These are phyloP conservation scores for Lycodopsis pacificus DNA, from an alignment of 2,797 vertebrate genomes.

Conservation along the genomic window DNA sequence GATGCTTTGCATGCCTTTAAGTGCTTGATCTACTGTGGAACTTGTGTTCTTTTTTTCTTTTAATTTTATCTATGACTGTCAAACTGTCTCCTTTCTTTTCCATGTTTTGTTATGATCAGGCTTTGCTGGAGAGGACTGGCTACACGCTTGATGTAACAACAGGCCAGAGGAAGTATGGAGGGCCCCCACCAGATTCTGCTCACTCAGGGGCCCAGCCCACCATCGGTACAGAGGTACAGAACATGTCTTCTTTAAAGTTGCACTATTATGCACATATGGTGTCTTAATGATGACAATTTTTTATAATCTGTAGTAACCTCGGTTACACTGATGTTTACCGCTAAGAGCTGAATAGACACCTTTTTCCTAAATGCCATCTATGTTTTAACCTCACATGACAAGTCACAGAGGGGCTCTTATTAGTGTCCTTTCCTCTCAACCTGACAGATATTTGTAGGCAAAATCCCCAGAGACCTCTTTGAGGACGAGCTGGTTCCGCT, in stretches of 20 bases:
- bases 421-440: constrained; percentile 28
- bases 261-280: constrained; percentile 6
- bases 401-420: constrained; percentile 17
- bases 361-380: not conserved
- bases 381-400: not conserved
- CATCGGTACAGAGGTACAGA: constrained; percentile 95
- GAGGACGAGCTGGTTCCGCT: constrained; percentile 98
- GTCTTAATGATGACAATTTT: constrained; percentile 70
- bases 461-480: constrained; percentile 98
- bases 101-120: constrained; percentile 58
- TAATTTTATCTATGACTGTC: not conserved
- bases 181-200: constrained; percentile 94
- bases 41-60: no score
- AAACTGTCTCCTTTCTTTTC: not conserved
- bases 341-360: constrained; percentile 77
- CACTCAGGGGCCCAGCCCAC: constrained; percentile 95
- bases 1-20: not conserved
- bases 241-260: not conserved
- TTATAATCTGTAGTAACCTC: constrained; percentile 64
- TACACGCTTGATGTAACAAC: constrained; percentile 99
- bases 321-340: constrained; percentile 76
- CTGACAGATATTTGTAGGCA: constrained; percentile 97
- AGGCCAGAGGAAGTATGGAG: constrained; percentile 98
- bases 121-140: constrained; percentile 95
- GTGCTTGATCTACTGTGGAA: not conserved